Evolutionary conservation across 2,888 invertebrate genomes (phyloP), one percentile per base, ranked within the genome.

Genomic region (Callyntrura sp.): DNA sequence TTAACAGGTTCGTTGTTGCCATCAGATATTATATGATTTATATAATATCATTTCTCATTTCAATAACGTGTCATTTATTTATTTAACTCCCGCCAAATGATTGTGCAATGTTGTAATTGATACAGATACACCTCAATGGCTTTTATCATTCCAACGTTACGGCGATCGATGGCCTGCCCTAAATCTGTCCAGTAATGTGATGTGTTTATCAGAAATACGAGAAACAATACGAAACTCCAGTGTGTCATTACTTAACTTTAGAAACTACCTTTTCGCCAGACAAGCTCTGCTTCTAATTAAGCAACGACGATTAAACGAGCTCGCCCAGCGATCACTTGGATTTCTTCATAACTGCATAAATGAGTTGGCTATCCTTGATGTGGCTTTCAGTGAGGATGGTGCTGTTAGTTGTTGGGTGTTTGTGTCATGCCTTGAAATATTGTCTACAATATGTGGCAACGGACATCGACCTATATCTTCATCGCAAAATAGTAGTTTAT

Each of bases 361-460:
- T 83, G 99, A 99, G 95, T 95, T 99, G 79, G 96, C 96, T 35
- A 96, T 98, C 57, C 95, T 99, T 23, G 97, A 98, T 94, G 96
- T 98, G 28, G 96, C 96, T 78, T 93, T 93, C 78, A 96, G 96
- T 85, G 97, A 97, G 43, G 96, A 96, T 23, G 99, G 99, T 55
- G 97, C 98, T 0, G 95, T 98, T 0, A 96, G 97, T 48, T 98
- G 98, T 94, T 99, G 99, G 99, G 97, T 98, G 88, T 98, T 98
- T 94, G 96, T 99, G 0, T 98, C 98, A 90, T 97, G 98, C 90
- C 96, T 98, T 90, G 98, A 99, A 95, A 97, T 98, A 0, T 95
- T 99, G 84, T 96, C 97, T 79, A 96, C 97, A 0, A 92, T 93
- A 60, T 92, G 93, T 90, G 93, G 92, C 0, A 91, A 92, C 85